Conservation (phyloP, 2,797 vertebrate genomes). For the Leptatherina wallacei region DNA sequence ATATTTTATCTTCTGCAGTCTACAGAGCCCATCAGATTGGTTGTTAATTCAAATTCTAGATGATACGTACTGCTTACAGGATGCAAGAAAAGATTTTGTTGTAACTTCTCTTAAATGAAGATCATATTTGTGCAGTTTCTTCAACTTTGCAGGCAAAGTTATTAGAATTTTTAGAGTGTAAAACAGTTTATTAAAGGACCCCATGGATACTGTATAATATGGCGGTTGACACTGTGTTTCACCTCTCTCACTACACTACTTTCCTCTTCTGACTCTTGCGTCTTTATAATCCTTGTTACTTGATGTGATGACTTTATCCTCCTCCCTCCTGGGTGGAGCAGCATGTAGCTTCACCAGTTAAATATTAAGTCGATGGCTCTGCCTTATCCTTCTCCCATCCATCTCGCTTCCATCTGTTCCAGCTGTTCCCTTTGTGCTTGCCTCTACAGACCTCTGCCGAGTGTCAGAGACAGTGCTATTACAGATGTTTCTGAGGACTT, state of each 20-base stretch:
- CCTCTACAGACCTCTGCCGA: constrained; percentile 53
- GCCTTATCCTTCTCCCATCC: constrained; percentile 62
- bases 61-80: too few relatives aligned
- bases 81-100: background rate
- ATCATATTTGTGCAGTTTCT: background rate
- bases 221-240: background rate
- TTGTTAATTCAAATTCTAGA: too few relatives aligned
- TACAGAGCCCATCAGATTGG: background rate
- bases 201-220: too few relatives aligned
- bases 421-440: constrained; percentile 67
- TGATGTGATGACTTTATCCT: constrained; percentile 41
- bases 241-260: constrained; percentile 5
- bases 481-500: too few relatives aligned
- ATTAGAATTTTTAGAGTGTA: background rate
- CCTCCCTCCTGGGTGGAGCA: constrained; percentile 35
- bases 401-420: constrained; percentile 68
- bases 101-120: background rate
- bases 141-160: background rate
- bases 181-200: background rate
- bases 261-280: constrained; percentile 31
- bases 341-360: constrained; percentile 64
- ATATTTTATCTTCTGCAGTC: background rate
- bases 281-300: constrained; percentile 47
- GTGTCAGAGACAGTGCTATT: too few relatives aligned
- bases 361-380: constrained; percentile 76